A percentile compares a stretch with the other conserved stretches of the same genome.
Conservation (phyloP, 2,888 invertebrate species). For the Papilio protenor region DNA sequence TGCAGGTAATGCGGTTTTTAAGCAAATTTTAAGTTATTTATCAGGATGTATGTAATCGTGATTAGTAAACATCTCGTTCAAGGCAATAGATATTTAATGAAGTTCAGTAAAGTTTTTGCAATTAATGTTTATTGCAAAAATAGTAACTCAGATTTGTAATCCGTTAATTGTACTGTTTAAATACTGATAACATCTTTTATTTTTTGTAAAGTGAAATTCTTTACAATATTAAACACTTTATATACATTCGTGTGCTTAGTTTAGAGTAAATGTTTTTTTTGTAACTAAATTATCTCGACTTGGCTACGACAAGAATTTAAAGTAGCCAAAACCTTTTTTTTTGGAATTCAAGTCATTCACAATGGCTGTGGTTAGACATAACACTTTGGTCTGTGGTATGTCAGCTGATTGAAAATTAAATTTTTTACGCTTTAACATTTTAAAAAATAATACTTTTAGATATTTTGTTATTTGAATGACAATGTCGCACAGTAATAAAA, state of each 20-base stretch:
- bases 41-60: constrained; percentile 38
- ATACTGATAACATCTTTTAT: background rate
- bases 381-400: too few species aligned
- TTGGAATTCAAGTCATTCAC: constrained; percentile 18
- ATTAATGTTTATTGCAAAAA: constrained; percentile 3
- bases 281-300: constrained; percentile 1
- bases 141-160: background rate
- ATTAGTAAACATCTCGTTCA: constrained; percentile 34
- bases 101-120: constrained; percentile 9
- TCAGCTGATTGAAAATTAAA: too few species aligned
- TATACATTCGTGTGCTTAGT: background rate
- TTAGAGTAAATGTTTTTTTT: background rate
- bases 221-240: background rate
- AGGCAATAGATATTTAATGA: constrained; percentile 37
- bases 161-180: background rate
- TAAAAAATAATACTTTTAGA: background rate
- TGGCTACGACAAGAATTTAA: constrained; percentile 19
- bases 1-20: constrained; percentile 53
- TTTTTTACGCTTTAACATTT: too few species aligned
- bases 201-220: background rate
- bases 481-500: constrained; percentile 26
- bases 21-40: constrained; percentile 47
- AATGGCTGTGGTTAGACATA: constrained; percentile 4
- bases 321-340: constrained; percentile 27
- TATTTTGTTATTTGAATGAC: background rate